phyloP scores from a whole-genome alignment of 2,113 vertebrate species.

The Macquaria australasica region DNA sequence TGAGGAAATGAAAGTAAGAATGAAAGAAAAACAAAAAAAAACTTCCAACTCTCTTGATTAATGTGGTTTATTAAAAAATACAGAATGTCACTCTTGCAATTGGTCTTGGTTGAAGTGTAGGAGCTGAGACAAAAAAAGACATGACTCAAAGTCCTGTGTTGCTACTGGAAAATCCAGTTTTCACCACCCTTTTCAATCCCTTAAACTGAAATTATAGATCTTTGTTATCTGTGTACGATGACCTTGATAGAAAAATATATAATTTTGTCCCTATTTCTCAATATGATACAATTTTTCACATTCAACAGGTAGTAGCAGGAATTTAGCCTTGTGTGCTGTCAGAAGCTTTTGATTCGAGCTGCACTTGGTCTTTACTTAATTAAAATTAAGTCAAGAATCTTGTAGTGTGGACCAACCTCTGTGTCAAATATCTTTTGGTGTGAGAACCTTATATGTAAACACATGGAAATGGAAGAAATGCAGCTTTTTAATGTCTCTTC shows the following conservation, averaged over 20 bases:
- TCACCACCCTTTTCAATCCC: background rate
- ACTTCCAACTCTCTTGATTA: conserved; percentile 15
- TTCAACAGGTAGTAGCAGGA: background rate
- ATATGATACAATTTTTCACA: background rate
- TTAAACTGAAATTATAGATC: background rate
- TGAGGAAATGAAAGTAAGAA: conserved; percentile 47
- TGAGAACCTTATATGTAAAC: background rate
- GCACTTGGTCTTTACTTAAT: background rate
- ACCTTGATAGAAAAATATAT: background rate
- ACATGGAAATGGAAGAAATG: background rate
- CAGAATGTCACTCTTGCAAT: background rate
- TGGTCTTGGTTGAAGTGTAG: conserved; percentile 27
- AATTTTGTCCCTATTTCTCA: background rate
- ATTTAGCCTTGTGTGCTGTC: background rate
- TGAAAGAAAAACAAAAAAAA: conserved; percentile 15
- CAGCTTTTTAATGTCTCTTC: background rate
- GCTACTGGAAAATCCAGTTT: background rate
- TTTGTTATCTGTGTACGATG: background rate
- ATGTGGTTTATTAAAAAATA: conserved; percentile 14
- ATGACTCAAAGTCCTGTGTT: background rate
- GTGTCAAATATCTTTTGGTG: background rate
- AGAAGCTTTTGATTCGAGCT: background rate
- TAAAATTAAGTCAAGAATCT: background rate
- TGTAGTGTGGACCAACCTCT: background rate
- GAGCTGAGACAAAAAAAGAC: conserved; percentile 1